Conservation (phyloP, 2,113 vertebrate genomes). For the Scalopus aquaticus region DNA sequence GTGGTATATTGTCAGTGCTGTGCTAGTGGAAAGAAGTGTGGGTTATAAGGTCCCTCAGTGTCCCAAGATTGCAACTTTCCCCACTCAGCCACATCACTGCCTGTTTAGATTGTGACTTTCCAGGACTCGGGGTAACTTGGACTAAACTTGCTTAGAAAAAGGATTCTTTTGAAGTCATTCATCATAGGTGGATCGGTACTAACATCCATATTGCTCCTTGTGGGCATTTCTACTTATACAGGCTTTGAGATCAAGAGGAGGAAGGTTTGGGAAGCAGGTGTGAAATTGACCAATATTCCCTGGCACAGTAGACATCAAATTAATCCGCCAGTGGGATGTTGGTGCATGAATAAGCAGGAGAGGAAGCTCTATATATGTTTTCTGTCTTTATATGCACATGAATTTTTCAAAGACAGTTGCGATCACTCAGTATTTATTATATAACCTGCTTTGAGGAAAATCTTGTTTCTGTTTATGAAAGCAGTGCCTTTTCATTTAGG, state of each 20-base stretch:
- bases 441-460: conserved; percentile 6
- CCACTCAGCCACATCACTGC: background rate
- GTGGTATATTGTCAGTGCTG: background rate
- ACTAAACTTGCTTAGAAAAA: background rate
- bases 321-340: background rate
- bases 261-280: background rate
- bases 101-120: background rate
- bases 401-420: background rate
- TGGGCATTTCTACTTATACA: background rate
- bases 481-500: background rate
- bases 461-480: background rate
- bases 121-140: background rate
- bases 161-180: background rate
- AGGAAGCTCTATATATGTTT: background rate
- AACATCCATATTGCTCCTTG: background rate
- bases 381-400: background rate
- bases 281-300: background rate
- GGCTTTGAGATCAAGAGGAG: background rate
- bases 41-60: background rate
- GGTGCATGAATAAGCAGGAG: background rate
- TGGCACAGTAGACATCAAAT: background rate
- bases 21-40: background rate
- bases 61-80: background rate
- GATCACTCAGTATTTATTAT: background rate
- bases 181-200: background rate